Evolutionary conservation across 1,140 invertebrate species (phyloP).

Genomic region (Drosophila mauritiana): DNA sequence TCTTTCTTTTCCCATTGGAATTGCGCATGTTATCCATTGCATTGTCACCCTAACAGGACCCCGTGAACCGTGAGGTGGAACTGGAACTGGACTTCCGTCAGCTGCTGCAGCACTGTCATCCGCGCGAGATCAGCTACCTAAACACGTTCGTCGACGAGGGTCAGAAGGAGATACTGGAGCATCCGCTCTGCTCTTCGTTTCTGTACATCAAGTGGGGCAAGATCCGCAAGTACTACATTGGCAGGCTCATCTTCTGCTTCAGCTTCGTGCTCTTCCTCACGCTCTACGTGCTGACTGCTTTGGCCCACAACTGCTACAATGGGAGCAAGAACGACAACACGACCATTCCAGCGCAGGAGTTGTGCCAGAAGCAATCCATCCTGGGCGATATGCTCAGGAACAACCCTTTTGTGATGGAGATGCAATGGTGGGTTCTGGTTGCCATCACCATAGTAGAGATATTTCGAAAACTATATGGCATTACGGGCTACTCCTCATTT

Average conservation of each 20-base stretch:
- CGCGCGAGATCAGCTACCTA: constrained; percentile 91
- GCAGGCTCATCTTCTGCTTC: constrained; percentile 91
- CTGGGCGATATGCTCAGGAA: constrained; percentile 89
- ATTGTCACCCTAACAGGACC: constrained; percentile 85
- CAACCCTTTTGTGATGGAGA: constrained; percentile 90
- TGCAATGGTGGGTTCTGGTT: constrained; percentile 91
- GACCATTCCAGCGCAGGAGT: constrained; percentile 88
- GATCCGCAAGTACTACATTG: constrained; percentile 94
- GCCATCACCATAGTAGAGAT: constrained; percentile 91
- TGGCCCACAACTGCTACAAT: constrained; percentile 92
- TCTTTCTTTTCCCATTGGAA: background rate
- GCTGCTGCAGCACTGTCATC: constrained; percentile 91
- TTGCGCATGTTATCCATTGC: background rate
- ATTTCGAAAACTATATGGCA: constrained; percentile 90
- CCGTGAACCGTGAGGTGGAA: constrained; percentile 91
- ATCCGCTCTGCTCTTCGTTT: constrained; percentile 93
- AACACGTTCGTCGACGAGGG: constrained; percentile 93
- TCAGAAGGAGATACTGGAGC: constrained; percentile 92
- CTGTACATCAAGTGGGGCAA: constrained; percentile 94
- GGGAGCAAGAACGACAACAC: constrained; percentile 89
- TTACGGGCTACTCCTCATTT: constrained; percentile 90
- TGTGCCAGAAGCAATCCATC: constrained; percentile 91
- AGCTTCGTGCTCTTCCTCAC: constrained; percentile 92
- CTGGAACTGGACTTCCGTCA: constrained; percentile 92
- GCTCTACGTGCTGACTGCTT: constrained; percentile 90